phyloP scores from a whole-genome alignment of 1,140 invertebrate genomes.

The Drosophila melanogaster region Release_6_plus_ISO1_MT NT_037436.4:6991501-6992000 shows the following conservation, averaged over 20 bases:
- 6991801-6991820: constrained; percentile 95
- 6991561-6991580: constrained; percentile 53
- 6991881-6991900: not conserved
- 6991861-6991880: constrained; percentile 78
- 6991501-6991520: constrained; percentile 39
- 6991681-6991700: constrained; percentile 1
- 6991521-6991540: constrained; percentile 60
- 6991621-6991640: constrained; percentile 34
- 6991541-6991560: constrained; percentile 60
- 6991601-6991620: constrained; percentile 61
- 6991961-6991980: too few species aligned
- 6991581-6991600: constrained; percentile 69
- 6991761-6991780: constrained; percentile 99
- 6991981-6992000: too few species aligned
- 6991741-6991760: constrained; percentile 91
- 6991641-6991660: constrained; percentile 25
- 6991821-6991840: constrained; percentile 95
- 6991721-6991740: constrained; percentile 80
- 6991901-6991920: too few species aligned
- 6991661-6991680: not conserved
- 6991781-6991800: constrained; percentile 98
- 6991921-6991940: too few species aligned
- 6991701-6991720: constrained; percentile 46
- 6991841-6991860: constrained; percentile 92
- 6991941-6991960: too few species aligned